A percentile compares a stretch with the other conserved stretches of the same genome.
phyloP scores from a whole-genome alignment of 2,888 invertebrate species.

The Myopa testacea region DNA sequence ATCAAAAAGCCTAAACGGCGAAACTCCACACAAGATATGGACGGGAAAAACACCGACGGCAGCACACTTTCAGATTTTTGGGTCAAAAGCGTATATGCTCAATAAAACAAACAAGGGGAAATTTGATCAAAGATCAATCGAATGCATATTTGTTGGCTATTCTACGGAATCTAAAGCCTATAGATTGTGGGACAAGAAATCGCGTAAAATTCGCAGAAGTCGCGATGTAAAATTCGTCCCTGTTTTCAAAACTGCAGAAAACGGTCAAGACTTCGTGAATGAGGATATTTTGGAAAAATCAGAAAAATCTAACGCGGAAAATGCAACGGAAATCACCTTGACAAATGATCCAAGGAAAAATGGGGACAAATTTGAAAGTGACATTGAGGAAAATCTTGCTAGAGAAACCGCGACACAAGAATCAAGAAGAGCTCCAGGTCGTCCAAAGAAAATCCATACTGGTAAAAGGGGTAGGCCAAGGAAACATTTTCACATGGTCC shows the following conservation, averaged over 20 bases:
- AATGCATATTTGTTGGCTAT: conserved; percentile 2
- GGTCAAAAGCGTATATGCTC: conserved; percentile 34
- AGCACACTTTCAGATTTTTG: conserved; percentile 57
- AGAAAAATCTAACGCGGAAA: not conserved
- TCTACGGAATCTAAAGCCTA: conserved; percentile 14
- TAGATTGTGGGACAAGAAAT: not conserved
- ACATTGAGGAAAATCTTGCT: conserved; percentile 2
- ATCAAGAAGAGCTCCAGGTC: not conserved
- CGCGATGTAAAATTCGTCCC: not conserved
- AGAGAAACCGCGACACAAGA: not conserved
- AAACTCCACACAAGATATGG: conserved; percentile 62
- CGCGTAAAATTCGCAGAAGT: not conserved
- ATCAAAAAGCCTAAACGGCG: conserved; percentile 1
- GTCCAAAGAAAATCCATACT: not conserved
- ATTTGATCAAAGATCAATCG: conserved; percentile 1
- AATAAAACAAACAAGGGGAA: conserved; percentile 37
- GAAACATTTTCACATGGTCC: not conserved
- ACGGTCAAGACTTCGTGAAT: not conserved
- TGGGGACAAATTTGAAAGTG: not conserved
- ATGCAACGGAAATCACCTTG: not conserved
- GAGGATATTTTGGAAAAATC: not conserved
- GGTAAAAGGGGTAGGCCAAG: not conserved
- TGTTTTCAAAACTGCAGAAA: not conserved
- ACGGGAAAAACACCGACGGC: conserved; percentile 57
- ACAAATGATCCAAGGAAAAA: not conserved